Percentiles rank a stretch among this genome's conserved stretches.
These are phyloP conservation scores for Apeira syringaria DNA, from an alignment of 2,888 invertebrate species.

Conservation along the genomic window DNA sequence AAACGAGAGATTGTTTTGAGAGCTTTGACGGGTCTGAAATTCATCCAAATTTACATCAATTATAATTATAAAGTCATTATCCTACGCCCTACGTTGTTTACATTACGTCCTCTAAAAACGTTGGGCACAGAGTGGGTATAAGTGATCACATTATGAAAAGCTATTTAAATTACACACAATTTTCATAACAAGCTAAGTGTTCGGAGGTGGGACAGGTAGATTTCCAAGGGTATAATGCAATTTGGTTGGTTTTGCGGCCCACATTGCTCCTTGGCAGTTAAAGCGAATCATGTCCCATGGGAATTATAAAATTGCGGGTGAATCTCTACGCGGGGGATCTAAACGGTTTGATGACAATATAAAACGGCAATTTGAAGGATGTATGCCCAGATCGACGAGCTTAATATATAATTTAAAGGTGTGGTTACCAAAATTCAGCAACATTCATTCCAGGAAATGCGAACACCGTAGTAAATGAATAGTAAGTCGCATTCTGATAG, in stretches of 20 bases:
- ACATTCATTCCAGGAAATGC: no score
- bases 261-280: conserved; percentile 67
- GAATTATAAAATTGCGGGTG: conserved; percentile 68
- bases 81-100: conserved; percentile 15
- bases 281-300: conserved; percentile 63
- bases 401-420: no score
- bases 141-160: conserved; percentile 46
- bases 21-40: neutral
- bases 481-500: no score
- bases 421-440: no score
- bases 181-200: conserved; percentile 38
- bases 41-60: conserved; percentile 11
- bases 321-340: conserved; percentile 53
- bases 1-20: conserved; percentile 4
- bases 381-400: conserved; percentile 27
- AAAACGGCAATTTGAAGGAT: conserved; percentile 44
- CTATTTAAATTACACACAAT: conserved; percentile 50
- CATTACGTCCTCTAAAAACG: conserved; percentile 16
- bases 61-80: conserved; percentile 21
- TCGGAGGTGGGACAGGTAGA: conserved; percentile 35
- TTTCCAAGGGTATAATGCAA: conserved; percentile 55
- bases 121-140: conserved; percentile 21
- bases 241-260: conserved; percentile 52
- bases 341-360: conserved; percentile 50
- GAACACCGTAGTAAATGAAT: no score